Evolutionary conservation across 2,888 invertebrate genomes (phyloP).

Genomic region (Acleris laterana): DNA sequence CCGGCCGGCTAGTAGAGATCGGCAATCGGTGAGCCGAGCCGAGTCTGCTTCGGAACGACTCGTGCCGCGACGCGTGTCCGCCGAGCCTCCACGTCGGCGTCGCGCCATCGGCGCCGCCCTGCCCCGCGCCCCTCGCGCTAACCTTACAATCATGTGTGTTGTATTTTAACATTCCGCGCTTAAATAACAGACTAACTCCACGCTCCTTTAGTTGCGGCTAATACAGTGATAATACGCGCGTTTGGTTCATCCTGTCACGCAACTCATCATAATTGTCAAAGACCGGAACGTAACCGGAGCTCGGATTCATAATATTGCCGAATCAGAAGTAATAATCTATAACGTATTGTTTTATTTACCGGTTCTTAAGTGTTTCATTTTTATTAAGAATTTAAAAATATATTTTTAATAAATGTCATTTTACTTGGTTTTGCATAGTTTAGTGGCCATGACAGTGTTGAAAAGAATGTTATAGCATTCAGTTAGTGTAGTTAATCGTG

Average conservation of each 20-base stretch:
- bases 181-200: conserved; percentile 29
- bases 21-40: conserved; percentile 38
- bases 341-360: not conserved
- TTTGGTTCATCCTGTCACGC: not conserved
- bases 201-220: conserved; percentile 41
- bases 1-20: conserved; percentile 15
- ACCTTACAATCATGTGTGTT: conserved; percentile 34
- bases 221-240: conserved; percentile 16
- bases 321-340: not conserved
- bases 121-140: conserved; percentile 52
- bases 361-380: not conserved
- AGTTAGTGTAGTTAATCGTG: not conserved
- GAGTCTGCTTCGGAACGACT: conserved; percentile 55
- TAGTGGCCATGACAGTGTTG: conserved; percentile 18
- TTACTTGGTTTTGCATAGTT: not conserved
- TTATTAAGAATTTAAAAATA: not conserved
- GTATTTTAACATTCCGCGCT: conserved; percentile 32
- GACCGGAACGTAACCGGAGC: not conserved
- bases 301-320: not conserved
- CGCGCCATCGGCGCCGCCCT: conserved; percentile 66
- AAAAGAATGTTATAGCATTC: conserved; percentile 8
- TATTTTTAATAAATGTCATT: not conserved
- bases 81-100: conserved; percentile 81
- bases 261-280: not conserved
- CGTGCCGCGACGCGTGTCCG: conserved; percentile 78